Evolutionary conservation across 2,888 invertebrate genomes (phyloP).

Genomic region (Caenorhabditis macrosperma): DNA sequence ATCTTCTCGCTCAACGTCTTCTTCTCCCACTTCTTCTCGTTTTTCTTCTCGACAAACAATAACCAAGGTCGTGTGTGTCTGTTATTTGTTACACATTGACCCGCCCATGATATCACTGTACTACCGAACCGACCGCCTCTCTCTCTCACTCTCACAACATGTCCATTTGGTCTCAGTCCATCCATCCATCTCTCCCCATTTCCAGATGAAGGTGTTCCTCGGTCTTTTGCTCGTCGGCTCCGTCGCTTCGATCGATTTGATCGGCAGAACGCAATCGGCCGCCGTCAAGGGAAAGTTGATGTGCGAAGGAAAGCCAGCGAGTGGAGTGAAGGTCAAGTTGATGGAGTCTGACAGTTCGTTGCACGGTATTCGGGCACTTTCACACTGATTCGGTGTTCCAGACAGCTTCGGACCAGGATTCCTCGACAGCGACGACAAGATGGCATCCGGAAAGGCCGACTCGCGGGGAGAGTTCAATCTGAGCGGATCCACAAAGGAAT

Average conservation of each 20-base stretch:
- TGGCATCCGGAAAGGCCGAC: constrained; percentile 65
- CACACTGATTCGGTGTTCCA: constrained; percentile 6
- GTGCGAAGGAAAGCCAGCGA: constrained; percentile 66
- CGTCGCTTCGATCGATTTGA: constrained; percentile 60
- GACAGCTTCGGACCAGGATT: constrained; percentile 58
- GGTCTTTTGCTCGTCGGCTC: constrained; percentile 48
- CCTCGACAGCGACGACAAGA: constrained; percentile 66
- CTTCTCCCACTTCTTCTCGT: constrained; percentile 68
- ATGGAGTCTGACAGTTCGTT: constrained; percentile 68
- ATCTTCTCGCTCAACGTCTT: constrained; percentile 66
- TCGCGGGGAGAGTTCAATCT: constrained; percentile 60
- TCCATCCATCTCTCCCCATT: background rate
- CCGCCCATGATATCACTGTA: constrained; percentile 41
- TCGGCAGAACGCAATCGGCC: constrained; percentile 67
- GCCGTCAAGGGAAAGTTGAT: constrained; percentile 57
- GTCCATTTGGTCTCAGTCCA: background rate
- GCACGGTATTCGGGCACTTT: background rate
- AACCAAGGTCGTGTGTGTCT: constrained; percentile 45
- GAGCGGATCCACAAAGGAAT: constrained; percentile 64
- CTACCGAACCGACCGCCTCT: constrained; percentile 3
- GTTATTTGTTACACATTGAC: constrained; percentile 44
- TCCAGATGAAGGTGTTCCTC: background rate
- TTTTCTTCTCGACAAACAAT: constrained; percentile 63
- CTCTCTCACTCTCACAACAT: background rate
- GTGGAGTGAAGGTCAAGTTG: constrained; percentile 63